Evolutionary conservation across 2,113 vertebrate species (phyloP), one percentile per base, ranked within the genome.

Genomic region (Etia nguti): DNA sequence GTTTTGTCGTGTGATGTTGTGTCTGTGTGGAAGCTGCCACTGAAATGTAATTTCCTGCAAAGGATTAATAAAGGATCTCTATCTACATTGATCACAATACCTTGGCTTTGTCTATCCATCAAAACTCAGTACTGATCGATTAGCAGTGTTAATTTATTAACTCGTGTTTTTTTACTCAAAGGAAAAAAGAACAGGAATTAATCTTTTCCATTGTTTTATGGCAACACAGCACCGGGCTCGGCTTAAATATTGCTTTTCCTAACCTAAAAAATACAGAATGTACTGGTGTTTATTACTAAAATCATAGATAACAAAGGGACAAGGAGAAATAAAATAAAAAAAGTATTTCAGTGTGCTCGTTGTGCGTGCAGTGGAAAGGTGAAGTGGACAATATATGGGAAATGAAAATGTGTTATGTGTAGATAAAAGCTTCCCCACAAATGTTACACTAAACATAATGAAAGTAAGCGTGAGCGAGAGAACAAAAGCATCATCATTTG

Each of bases 1-100:
- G 41, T 73, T 46, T 73, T 46, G 68, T 26, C 10, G 8, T 73
- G 13, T 46, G 38, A 43, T 73, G 68, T 46, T 26, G 22, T 26
- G 22, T 73, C 41, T 73, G 38, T 73, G 5, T 26, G 22, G 68
- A 73, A 0, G 68, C 38, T 43, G 12, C 38, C 22, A 43, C 46
- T 43, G 68, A 43, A 46, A 46, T 73, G 13, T 73, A 46, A 73
- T 73, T 73, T 73, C 68, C 68, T 46, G 68, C 22, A 73, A 73
- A 73, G 41, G 13, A 73, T 46, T 73, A 73, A 73, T 73, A 46
- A 46, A 73, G 22, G 2, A 26, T 46, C 13, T 46, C 68, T 73
- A 10, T 73, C 65, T 46, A 73, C 15, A 73, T 46, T 31, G 16
- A 77, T 77, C 70, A 29, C 70, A 77, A 20, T 31, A 50, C 29